Base-by-base conservation (phyloP, 1,140 invertebrate genomes). In the Leucophenga varia region DNA sequence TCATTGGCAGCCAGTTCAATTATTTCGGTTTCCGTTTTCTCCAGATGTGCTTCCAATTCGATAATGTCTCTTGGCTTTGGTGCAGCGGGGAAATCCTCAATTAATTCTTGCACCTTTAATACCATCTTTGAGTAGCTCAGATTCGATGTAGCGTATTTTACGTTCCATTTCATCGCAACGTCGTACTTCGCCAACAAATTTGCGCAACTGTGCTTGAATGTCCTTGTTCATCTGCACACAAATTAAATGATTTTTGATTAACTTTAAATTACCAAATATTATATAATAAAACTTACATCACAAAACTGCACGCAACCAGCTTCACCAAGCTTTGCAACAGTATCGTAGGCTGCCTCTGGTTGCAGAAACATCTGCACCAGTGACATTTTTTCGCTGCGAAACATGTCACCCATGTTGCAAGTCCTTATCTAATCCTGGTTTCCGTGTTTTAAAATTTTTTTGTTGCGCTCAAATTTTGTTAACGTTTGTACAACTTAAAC, bases 61-160 rank as follows among this genome's bases (percentile, higher is more conserved):
- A 96, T 96, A 74, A 98, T 97, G 78, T 97, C 95, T 50, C 93
- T 83, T 0, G 95, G 93, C 70, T 91, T 93, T 2, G 96, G 95
- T 4, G 95, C 94, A 57, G 92, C 76, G 2, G 87, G 87, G 35
- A 91, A 83, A 58, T 95, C 93, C 43, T 83, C 83, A 8, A 86
- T 81, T 39, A 87, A 84, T 54, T 93, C 90, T 14, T 85, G 77
- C 52, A 94, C 89, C 12, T 74, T n/a, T 74, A 3, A 83, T 79
- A 4, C 79, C 82, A 73, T 95, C 93, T 75, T 93, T 93, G 41
- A 82, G 85, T 28, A 96, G 87, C 76, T 96, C 91, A 8, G 85
- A 82, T 60, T 94, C 90, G 51, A 95, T 82, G 67, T 91, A 95
- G 5, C 89, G 81, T 13, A 92, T 78, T 60, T 90, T 90, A 5